Evolutionary conservation across 1,140 invertebrate genomes (phyloP), one percentile per base, ranked within the genome.

Genomic region (Monochamus saltuarius): DNA sequence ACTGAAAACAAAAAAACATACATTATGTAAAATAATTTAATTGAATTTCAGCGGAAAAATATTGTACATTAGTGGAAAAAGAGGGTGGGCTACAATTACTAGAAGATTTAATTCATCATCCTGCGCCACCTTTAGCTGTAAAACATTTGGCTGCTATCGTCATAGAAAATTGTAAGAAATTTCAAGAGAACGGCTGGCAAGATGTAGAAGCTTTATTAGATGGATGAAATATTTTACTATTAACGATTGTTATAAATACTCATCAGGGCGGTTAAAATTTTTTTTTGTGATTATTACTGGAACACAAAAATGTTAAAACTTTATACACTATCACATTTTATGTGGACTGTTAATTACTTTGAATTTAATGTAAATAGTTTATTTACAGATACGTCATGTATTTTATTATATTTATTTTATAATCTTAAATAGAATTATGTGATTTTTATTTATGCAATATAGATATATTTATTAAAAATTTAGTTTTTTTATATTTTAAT

Each of bases 71-170:
- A 65, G 84, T 98, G 9, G 86, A 90, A 66, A 81, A 85, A 46
- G 95, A 98, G 81, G 89, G 89, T 52, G 96, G 95, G 1, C 72
- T 95, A 39, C 77, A 83, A 40, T 79, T 94, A 34, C 77, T 98
- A 3, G 78, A 85, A 49, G 81, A 85, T 43, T 75, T 97, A 8
- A 78, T 91, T 7, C 70, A 76, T 4, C 81, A 87, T 74, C 79
- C 81, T 13, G 74, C 75, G 56, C 84, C 87, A 0, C 86, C 89
- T 68, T 64, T 76, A 4, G 70, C 80, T 55, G 89, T 90, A 38
- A 89, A 89, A 71, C 77, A 82, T 29, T 79, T 91, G 14, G 89
- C 89, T 0, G 70, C 74, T 29, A 77, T 83, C 34, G 89, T 90
- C 7, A 83, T 90, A 39, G 73, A 82, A 46, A 86, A 89, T 72